A percentile compares a stretch with the other conserved stretches of the same genome.
phyloP scores from a whole-genome alignment of 2,797 vertebrate genomes.

The Falco naumanni region DNA sequence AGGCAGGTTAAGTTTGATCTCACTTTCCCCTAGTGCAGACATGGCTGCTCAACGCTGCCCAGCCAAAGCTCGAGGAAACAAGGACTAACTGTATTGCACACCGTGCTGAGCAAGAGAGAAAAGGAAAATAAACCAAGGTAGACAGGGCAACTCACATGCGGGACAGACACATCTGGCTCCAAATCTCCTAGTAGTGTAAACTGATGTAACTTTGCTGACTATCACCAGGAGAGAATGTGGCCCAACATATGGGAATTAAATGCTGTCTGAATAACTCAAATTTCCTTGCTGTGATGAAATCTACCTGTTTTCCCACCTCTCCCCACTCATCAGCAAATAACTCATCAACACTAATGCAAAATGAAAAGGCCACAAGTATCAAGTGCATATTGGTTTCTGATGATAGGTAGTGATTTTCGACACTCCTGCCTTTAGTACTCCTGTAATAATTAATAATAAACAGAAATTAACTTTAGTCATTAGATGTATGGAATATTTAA shows the following conservation, averaged over 20 bases:
- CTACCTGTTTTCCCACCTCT: background rate
- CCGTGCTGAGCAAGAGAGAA: background rate
- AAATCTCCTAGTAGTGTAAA: background rate
- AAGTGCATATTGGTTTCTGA: background rate
- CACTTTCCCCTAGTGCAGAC: background rate
- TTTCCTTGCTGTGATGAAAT: background rate
- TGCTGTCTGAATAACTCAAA: background rate
- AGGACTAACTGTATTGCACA: slow-evolving; percentile 3
- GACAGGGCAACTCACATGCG: background rate
- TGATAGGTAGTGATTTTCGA: background rate
- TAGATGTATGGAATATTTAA: background rate
- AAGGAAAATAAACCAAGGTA: background rate
- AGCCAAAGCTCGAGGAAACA: background rate
- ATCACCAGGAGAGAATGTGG: background rate
- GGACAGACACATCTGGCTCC: background rate
- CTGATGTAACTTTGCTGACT: background rate
- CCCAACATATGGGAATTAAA: background rate
- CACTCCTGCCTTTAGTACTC: background rate
- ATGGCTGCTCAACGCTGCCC: background rate
- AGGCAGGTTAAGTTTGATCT: slow-evolving; percentile 36
- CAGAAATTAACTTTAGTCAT: background rate
- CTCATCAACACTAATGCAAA: background rate
- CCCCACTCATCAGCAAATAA: background rate
- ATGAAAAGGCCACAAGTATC: background rate
- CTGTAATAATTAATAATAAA: background rate